A percentile compares a stretch with the other conserved stretches of the same genome.
Conservation (phyloP, 2,113 vertebrate genomes). For the Xyrauchen texanus region DNA sequence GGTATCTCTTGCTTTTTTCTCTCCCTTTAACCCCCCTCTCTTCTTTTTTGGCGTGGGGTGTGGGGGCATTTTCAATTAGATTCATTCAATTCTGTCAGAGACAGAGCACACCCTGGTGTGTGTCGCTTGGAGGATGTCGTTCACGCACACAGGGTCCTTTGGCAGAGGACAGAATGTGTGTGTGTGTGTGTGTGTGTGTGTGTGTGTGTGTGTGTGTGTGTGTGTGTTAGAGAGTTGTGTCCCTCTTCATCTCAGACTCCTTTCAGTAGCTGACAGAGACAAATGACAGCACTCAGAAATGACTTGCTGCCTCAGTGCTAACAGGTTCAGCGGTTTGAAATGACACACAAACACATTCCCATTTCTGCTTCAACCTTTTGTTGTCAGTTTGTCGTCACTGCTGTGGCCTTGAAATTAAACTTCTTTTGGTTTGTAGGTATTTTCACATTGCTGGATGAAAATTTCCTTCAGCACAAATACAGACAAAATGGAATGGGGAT, state of each 20-base stretch:
- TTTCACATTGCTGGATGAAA: background rate
- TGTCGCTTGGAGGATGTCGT: conserved; percentile 56
- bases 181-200: conserved; percentile 48
- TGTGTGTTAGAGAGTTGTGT: conserved; percentile 68
- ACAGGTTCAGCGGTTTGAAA: conserved; percentile 69
- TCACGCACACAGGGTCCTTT: conserved; percentile 37
- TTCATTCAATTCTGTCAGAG: conserved; percentile 58
- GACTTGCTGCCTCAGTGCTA: conserved; percentile 65
- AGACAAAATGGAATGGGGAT: too few species aligned
- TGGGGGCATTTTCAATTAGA: conserved; percentile 66
- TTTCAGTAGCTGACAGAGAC: conserved; percentile 79
- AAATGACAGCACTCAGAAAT: conserved; percentile 79
- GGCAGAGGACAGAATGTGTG: conserved; percentile 43
- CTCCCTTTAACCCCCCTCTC: conserved; percentile 46
- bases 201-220: conserved; percentile 45
- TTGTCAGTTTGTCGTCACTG: conserved; percentile 68
- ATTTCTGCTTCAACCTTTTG: conserved; percentile 59
- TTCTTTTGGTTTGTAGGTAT: background rate
- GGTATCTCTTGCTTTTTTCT: conserved; percentile 56
- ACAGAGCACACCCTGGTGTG: conserved; percentile 48
- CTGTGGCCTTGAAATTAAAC: conserved; percentile 63
- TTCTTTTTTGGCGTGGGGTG: conserved; percentile 33
- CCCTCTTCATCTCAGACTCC: conserved; percentile 78
- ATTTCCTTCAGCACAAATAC: too few species aligned
- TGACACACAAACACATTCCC: conserved; percentile 44